Conservation (phyloP, 2,113 vertebrate genomes). For the Monarcha castaneiventris region DNA sequence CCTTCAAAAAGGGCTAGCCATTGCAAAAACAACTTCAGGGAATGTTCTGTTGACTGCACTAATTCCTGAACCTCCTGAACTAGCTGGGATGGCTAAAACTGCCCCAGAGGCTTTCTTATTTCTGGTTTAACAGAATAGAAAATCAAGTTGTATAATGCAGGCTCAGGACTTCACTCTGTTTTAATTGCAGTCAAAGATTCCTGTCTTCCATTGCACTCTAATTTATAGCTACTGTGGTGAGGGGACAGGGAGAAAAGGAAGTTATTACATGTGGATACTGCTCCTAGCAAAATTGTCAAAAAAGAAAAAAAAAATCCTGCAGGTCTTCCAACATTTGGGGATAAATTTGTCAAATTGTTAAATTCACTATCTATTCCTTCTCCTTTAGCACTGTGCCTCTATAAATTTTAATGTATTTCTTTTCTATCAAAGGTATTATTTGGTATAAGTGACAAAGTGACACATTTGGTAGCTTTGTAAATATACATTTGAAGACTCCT, state of each 20-base stretch:
- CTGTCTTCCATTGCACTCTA: neutral
- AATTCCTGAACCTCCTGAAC: neutral
- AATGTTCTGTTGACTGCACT: neutral
- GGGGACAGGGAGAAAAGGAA: neutral
- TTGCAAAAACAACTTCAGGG: neutral
- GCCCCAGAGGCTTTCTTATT: neutral
- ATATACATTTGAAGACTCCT: slow-evolving; percentile 62
- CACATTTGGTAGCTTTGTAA: slow-evolving; percentile 46
- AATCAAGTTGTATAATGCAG: neutral
- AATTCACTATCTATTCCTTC: neutral
- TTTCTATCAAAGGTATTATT: slow-evolving; percentile 44
- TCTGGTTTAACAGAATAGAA: neutral
- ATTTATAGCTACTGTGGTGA: neutral
- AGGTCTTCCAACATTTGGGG: neutral
- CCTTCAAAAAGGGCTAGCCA: neutral
- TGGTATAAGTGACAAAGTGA: slow-evolving; percentile 35
- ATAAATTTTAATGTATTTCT: slow-evolving; percentile 45
- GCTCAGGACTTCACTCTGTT: neutral
- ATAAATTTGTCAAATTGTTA: slow-evolving; percentile 19
- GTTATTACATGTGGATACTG: neutral
- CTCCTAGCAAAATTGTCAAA: neutral
- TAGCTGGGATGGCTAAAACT: neutral
- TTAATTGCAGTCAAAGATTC: neutral
- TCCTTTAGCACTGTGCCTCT: neutral
- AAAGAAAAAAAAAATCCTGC: neutral